Evolutionary conservation across 2,888 invertebrate species (phyloP).

Genomic region (Acleris holmiana): DNA sequence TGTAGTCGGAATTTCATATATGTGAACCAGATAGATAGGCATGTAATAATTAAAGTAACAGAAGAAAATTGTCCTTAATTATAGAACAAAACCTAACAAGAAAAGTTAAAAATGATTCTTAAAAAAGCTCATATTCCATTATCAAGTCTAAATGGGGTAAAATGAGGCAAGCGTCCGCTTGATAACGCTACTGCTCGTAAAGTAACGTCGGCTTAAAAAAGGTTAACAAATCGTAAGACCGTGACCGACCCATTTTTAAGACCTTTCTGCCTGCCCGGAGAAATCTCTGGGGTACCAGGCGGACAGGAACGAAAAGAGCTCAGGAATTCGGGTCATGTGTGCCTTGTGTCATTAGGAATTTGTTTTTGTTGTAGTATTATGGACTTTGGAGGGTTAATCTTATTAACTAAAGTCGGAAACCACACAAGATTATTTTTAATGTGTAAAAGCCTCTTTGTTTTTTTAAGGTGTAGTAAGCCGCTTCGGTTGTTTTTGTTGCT

Average conservation of each 20-base stretch:
- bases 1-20: too few relatives aligned
- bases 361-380: conserved; percentile 10
- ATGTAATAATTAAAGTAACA: too few relatives aligned
- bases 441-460: not conserved
- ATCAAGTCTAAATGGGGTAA: conserved; percentile 15
- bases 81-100: too few relatives aligned
- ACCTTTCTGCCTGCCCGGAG: conserved; percentile 14
- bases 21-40: too few relatives aligned
- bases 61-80: too few relatives aligned
- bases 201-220: conserved; percentile 31
- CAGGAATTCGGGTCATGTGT: conserved; percentile 16
- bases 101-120: not conserved
- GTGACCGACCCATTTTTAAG: conserved; percentile 37
- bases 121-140: not conserved
- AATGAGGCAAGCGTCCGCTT: conserved; percentile 17
- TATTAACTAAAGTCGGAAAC: not conserved
- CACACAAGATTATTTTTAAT: not conserved
- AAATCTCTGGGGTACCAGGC: conserved; percentile 19
- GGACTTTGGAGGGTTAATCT: not conserved
- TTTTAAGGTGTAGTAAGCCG: not conserved
- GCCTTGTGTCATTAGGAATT: conserved; percentile 6
- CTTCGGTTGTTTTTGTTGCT: not conserved
- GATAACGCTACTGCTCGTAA: conserved; percentile 30
- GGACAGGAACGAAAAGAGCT: conserved; percentile 10
- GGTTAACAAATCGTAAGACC: conserved; percentile 35